These are phyloP conservation scores for Melopsittacus undulatus DNA, from an alignment of 2,797 vertebrate species.

Conservation along the genomic window DNA sequence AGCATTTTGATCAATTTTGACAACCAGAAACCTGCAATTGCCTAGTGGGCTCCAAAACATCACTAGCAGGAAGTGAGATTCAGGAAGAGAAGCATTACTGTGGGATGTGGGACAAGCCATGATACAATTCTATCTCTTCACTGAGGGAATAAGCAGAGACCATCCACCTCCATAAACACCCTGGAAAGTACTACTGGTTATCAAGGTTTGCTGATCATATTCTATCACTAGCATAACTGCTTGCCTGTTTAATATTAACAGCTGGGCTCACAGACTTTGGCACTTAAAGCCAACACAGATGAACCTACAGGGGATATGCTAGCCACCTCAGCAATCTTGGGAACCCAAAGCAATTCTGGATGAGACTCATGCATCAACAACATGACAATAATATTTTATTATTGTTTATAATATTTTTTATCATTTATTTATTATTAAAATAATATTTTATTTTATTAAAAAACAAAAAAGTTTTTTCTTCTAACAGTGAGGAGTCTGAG, in stretches of 20 bases:
- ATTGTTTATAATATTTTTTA: no score
- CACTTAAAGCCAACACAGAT: neutral
- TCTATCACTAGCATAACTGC: neutral
- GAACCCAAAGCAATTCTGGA: neutral
- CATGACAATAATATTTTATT: neutral
- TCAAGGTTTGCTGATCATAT: neutral
- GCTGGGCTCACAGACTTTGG: neutral
- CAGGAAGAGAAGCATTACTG: neutral
- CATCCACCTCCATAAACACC: neutral
- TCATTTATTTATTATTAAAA: no score
- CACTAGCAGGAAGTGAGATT: neutral
- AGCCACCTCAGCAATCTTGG: neutral
- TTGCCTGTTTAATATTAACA: neutral
- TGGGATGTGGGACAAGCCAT: neutral
- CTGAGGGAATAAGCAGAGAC: neutral
- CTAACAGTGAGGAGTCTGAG: neutral
- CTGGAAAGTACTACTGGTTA: neutral
- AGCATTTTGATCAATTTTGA: neutral
- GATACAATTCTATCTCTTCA: neutral
- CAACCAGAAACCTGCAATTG: neutral
- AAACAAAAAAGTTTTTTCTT: no score
- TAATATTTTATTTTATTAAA: no score
- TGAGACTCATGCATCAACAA: neutral
- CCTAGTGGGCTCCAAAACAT: neutral
- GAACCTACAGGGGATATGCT: neutral